Base-by-base conservation (phyloP, 2,888 invertebrate species). In the Acrobeloides nanus region DNA sequence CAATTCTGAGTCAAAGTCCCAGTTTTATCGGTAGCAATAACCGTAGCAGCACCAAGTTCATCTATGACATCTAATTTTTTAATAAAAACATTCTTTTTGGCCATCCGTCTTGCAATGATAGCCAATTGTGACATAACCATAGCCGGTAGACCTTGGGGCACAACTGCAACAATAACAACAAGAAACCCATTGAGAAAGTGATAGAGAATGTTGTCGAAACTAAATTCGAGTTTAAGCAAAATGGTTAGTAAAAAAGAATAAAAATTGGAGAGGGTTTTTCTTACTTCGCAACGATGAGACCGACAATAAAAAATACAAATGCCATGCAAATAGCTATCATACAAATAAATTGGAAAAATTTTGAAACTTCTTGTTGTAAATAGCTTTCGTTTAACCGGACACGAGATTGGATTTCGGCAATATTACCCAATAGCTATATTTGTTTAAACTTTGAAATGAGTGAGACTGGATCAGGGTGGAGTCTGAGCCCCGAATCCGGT, bases 61-160 rank as follows among this genome's bases (percentile, higher is more conserved):
- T 71, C 69, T 38, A 70, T 69, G 7, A 71, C 47, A 42, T 70
- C 70, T 21, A 71, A 52, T 27, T 65, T 62, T 47, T 69, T 67
- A 48, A 99, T 97, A 76, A 97, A 97, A 71, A 97, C 97, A 78
- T 99, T 97, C 82, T 99, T 99, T 82, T 95, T 95, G 71, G 97
- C 97, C 97, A 99, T 97, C 79, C 97, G 84, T 62, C 97, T 84
- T 48, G 95, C 70, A 40, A 71, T 70, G 33, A 70, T 70, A 56
- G 58, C 51, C 25, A 70, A 31, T 39, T 70, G 70, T 1, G 66
- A 68, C 64, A 72, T 68, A 4, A 71, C 65, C n/a, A 66, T 71
- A 4, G 71, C 71, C 6, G 71, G 71, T 4, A 71, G 57, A 15
- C 70, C 62, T 42, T 61, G 64, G n/a, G 61, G 59, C 1, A 68